A percentile compares a stretch with the other conserved stretches of the same genome.
Evolutionary conservation across 1,140 invertebrate genomes (phyloP).

Genomic region (Mactra quadrangularis): DNA sequence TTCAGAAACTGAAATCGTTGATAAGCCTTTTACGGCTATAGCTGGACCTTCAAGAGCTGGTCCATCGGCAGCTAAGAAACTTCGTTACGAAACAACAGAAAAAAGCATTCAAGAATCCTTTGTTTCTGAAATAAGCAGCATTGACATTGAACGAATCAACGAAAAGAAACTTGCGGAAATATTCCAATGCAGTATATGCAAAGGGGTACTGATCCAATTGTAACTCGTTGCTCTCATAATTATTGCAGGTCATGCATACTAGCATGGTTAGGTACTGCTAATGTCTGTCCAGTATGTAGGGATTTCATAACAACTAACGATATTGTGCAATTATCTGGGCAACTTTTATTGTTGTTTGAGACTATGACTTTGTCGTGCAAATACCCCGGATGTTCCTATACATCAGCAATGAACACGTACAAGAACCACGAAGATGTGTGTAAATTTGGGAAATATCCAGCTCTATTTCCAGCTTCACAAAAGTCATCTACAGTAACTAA

Average conservation of each 20-base stretch:
- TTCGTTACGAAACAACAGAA: neutral
- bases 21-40: no score
- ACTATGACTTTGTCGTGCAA: constrained; percentile 5
- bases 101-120: neutral
- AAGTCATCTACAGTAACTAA: neutral
- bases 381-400: constrained; percentile 5
- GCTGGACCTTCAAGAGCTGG: neutral
- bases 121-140: neutral
- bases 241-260: constrained; percentile 1
- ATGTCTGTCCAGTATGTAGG: constrained; percentile 13
- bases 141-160: neutral
- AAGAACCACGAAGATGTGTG: constrained; percentile 2
- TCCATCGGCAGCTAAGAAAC: neutral
- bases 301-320: neutral
- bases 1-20: neutral
- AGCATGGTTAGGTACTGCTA: neutral
- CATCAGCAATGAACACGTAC: neutral
- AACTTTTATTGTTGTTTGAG: neutral
- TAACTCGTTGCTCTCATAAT: constrained; percentile 5
- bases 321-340: neutral
- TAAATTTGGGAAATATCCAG: constrained; percentile 8
- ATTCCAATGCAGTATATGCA: constrained; percentile 9
- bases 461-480: neutral
- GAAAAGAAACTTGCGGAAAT: neutral
- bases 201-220: neutral